Evolutionary conservation across 2,113 vertebrate species (phyloP), one percentile per base, ranked within the genome.

Genomic region (Delphinus delphis): DNA sequence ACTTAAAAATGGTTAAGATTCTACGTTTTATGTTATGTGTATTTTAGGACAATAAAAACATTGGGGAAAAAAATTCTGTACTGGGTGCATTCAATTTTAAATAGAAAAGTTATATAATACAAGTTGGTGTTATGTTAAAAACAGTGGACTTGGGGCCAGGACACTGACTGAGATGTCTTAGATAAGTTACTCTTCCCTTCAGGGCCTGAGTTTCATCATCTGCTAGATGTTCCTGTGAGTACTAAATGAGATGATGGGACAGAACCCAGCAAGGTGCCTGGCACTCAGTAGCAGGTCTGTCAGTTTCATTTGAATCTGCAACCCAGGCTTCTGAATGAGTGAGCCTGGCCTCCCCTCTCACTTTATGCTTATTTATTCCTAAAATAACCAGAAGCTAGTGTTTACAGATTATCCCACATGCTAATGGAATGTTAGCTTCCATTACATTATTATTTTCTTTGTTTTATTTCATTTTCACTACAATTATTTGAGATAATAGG

Each of bases 391-490:
- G 20, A 70, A 44, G 15, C 20, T 73, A 33, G 18, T 44, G 6
- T 87, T 95, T 79, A 50, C 9, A 76, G 84, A 41, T 65, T 86
- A 84, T 82, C 9, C 26, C 11, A 60, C 89, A 58, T 88, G 36
- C 58, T 93, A 21, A 26, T 83, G 63, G 55, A 77, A 62, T 73
- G 58, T 82, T 91, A 65, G 70, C 14, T 84, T 82, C 74, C 62
- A 7, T 68, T 92, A 36, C 7, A 60, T 80, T 81, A 5, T 65
- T 73, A 18, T 71, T 88, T 76, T 47, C 11, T 63, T 90, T 38
- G 23, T 88, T 97, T 71, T 95, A 95, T 50, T 93, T 92, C 58
- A 89, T 96, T 65, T 80, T 90, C 84, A 83, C 28, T 68, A 28
- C 3, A 63, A 23, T 96, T 79, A 74, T 50, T 4, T 93, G 8